These are phyloP conservation scores for Phrynosoma platyrhinos DNA, from an alignment of 2,113 vertebrate species.

Conservation along the genomic window DNA sequence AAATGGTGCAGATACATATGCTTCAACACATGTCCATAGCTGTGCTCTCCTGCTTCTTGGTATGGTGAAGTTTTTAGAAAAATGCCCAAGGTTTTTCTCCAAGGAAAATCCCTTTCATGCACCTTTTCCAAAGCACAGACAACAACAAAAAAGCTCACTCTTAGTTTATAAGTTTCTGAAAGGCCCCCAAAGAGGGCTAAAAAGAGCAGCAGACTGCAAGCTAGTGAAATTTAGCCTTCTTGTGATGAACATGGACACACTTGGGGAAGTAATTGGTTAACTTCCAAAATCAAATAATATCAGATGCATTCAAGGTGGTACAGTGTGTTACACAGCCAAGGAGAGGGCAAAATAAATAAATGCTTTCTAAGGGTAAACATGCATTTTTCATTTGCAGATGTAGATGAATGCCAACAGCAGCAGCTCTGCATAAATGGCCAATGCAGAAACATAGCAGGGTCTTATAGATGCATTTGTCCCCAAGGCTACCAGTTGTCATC, in stretches of 20 bases:
- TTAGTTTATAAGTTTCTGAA: not conserved
- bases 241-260: not conserved
- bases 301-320: no score
- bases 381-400: slow-evolving; percentile 77
- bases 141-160: not conserved
- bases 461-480: slow-evolving; percentile 89
- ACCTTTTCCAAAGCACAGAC: not conserved
- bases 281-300: no score
- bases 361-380: not conserved
- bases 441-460: slow-evolving; percentile 92
- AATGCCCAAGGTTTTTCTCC: not conserved
- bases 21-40: not conserved
- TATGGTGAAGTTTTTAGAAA: not conserved
- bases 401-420: slow-evolving; percentile 89
- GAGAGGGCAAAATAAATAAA: not conserved
- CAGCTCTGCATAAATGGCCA: slow-evolving; percentile 85
- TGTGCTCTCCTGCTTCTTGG: not conserved
- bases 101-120: not conserved
- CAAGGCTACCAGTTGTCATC: slow-evolving; percentile 83
- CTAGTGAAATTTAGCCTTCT: not conserved
- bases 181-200: not conserved
- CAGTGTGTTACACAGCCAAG: no score
- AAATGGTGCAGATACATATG: not conserved
- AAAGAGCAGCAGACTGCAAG: not conserved
- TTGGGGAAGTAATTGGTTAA: not conserved